Base-by-base conservation (phyloP, 2,888 invertebrate genomes). In the Yponomeuta evonymella region DNA sequence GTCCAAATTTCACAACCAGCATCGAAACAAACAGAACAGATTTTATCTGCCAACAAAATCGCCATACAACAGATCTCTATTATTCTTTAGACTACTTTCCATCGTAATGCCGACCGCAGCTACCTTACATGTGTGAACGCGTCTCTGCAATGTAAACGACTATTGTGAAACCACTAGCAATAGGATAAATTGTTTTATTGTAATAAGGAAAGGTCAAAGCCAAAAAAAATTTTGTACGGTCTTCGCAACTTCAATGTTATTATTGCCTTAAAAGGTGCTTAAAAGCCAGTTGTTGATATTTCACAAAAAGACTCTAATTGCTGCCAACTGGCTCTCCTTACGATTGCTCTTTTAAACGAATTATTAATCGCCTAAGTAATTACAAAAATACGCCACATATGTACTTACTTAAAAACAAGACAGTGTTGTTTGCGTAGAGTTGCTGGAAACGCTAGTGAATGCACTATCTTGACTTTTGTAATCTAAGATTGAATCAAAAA, bases 1-100 rank as follows among this genome's bases (percentile, higher is more conserved):
- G 83, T 86, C 88, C 84, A 85, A 87, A 90, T 91, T 91, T 92
- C 91, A 87, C 90, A 91, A 90, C 81, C 79, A 79, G 77, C 80
- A 79, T 83, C 87, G 80, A 84, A 86, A 84, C 81, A 79, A 79
- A 82, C 82, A 79, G 81, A 78, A 78, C 79, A 79, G 77, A 71
- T 71, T 74, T 76, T 78, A 81, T 83, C 80, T 81, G 78, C 79
- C 30, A 79, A 80, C 79, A 74, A 75, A 79, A 82, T 81, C 77
- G 75, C 73, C 73, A 73, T 75, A 76, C 76, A 73, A 71, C 72
- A 75, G 71, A 75, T 76, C 76, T 76, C 76, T 75, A 72, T 72
- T 70, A 71, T 72, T 68, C 68, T 51, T 68, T 30, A 51, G 30
- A 36, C 68, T 30, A 68, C 68, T 68, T 51, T 68, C 68, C 62